Evolutionary conservation across 2,113 vertebrate genomes (phyloP), one percentile per base, ranked within the genome.

Genomic region (Buteo buteo): DNA sequence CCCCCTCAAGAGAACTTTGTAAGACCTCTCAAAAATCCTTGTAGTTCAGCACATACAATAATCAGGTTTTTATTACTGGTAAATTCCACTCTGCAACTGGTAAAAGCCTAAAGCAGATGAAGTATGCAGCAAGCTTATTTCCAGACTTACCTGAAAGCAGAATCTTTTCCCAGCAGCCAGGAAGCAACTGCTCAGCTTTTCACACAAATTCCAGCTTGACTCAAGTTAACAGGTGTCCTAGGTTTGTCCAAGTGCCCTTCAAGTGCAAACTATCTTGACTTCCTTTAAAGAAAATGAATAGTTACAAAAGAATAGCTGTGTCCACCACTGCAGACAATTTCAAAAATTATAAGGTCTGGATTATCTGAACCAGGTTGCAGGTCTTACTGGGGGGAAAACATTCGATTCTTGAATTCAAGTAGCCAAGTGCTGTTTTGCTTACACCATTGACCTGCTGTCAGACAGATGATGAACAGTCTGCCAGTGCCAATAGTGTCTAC

Each of bases 391-490:
- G 21, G 26, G 8, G 9, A 50, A 90, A 85, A 54, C 20, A 86
- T 13, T 66, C 83, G 59, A 86, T 82, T 85, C 72, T 55, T 69
- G 50, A 90, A 83, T 69, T 70, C 82, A 88, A 92, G 44, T 50
- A 90, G 71, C 59, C 83, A 94, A 95, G 61, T 77, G 83, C 40
- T 3, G 16, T 78, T 79, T 79, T 82, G 59, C 88, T 92, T 79
- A 47, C 80, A 93, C 69, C 5, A 9, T 10, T 83, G 88, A 94
- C 61, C 52, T 0, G 11, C 96, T 96, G 94, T 90, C 94, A 86
- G 40, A 40, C n/a, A 88, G 52, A 90, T 82, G 86, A 96, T 74
- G 72, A 93, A 92, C 59, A 86, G 94, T 32, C 94, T 92, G 40
- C 26, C 44, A 86, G 82, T 29, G 86, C 88, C 93, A 95, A 54